Conservation (phyloP, 2,888 invertebrate species). For the Andricus curvator region DNA sequence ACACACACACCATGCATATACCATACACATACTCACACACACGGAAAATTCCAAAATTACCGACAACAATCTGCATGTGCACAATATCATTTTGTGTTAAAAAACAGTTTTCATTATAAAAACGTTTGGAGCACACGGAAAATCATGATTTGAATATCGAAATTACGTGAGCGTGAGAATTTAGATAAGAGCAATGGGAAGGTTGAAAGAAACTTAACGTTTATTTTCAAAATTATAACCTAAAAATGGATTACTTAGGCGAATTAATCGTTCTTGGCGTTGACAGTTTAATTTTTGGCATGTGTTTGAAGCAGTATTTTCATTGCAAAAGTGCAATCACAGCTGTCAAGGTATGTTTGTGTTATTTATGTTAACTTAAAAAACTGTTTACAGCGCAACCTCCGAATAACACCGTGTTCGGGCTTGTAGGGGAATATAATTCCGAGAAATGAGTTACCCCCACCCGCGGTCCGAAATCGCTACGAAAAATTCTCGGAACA, state of each 20-base stretch:
- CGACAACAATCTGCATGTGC: background rate
- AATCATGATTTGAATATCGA: background rate
- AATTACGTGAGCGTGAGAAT: background rate
- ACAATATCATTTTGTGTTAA: background rate
- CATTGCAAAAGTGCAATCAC: slow-evolving; percentile 86
- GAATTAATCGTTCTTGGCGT: slow-evolving; percentile 87
- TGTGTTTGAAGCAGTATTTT: slow-evolving; percentile 87
- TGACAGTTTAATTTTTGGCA: slow-evolving; percentile 86
- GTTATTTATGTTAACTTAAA: background rate
- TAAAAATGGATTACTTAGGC: slow-evolving; percentile 87
- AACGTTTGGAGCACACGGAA: background rate
- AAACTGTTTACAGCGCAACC: rapidly evolving
- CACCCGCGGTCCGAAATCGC: too few relatives aligned
- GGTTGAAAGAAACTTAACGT: slow-evolving; percentile 45
- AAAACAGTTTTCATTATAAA: background rate
- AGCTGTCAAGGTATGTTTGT: slow-evolving; percentile 83
- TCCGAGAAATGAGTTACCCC: too few relatives aligned
- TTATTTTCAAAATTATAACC: slow-evolving; percentile 59
- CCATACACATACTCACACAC: too few relatives aligned
- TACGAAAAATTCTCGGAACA: too few relatives aligned
- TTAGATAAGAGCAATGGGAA: background rate
- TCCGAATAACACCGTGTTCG: too few relatives aligned
- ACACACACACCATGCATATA: too few relatives aligned
- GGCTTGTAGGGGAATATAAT: too few relatives aligned
- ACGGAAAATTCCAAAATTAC: background rate